Percentiles rank a stretch among this genome's conserved stretches.
Conservation (phyloP, 2,888 invertebrate genomes). For the Macaria notata region DNA sequence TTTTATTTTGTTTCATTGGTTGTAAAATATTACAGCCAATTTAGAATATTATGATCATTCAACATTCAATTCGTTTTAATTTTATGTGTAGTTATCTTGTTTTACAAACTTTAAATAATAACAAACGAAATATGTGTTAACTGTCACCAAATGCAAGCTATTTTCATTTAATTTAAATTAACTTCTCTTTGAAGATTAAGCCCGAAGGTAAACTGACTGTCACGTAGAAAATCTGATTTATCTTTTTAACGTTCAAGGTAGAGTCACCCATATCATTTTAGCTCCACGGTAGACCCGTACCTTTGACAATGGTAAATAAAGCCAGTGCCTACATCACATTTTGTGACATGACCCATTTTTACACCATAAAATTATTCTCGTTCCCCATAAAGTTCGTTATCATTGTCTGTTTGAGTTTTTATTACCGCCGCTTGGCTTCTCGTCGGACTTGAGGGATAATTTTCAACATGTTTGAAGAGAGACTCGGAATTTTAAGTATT, state of each 20-base stretch:
- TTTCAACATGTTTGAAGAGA: conserved; percentile 19
- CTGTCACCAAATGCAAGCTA: too few relatives aligned
- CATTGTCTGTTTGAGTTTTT: conserved; percentile 64
- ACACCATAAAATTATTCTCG: conserved; percentile 63
- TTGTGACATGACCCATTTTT: conserved; percentile 66
- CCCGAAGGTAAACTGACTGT: too few relatives aligned
- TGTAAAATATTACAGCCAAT: too few relatives aligned
- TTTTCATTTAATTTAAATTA: too few relatives aligned
- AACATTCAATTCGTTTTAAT: too few relatives aligned
- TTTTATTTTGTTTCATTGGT: too few relatives aligned
- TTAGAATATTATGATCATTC: too few relatives aligned
- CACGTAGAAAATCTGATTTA: not conserved
- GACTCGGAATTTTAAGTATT: conserved; percentile 4
- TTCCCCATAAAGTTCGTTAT: conserved; percentile 61
- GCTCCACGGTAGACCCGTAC: conserved; percentile 46
- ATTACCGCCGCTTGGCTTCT: conserved; percentile 46
- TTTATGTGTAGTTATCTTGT: too few relatives aligned
- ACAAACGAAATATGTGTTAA: too few relatives aligned
- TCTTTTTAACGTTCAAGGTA: not conserved
- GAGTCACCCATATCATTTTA: not conserved
- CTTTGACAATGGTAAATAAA: conserved; percentile 72
- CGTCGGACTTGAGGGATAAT: conserved; percentile 24
- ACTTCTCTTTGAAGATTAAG: too few relatives aligned
- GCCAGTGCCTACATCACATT: conserved; percentile 47
- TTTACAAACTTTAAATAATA: too few relatives aligned